Conservation (phyloP, 1,140 invertebrate species). For the Aradophagus sp. region DNA sequence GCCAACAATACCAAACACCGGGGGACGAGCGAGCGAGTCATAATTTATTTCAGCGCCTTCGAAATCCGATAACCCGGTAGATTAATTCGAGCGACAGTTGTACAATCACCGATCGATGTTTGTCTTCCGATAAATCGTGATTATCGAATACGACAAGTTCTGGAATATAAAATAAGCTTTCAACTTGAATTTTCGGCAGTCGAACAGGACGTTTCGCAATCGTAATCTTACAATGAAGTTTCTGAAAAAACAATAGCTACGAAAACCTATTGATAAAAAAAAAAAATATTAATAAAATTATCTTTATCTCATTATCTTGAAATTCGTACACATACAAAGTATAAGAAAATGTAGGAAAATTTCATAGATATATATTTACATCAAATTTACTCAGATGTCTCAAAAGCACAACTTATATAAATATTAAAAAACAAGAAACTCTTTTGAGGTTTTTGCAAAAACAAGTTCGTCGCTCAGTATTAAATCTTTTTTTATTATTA, state of each 20-base stretch:
- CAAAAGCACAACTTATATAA: no score
- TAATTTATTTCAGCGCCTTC: constrained; percentile 12
- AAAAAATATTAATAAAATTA: no score
- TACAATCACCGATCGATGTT: constrained; percentile 22
- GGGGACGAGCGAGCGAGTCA: not conserved
- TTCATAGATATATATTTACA: no score
- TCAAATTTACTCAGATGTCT: no score
- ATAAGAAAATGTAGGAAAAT: no score
- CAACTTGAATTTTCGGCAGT: constrained; percentile 7
- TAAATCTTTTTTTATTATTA: no score
- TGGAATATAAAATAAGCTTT: constrained; percentile 1
- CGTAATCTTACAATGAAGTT: constrained; percentile 19
- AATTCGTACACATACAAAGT: no score
- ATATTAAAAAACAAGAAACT: no score
- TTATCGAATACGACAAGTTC: constrained; percentile 19
- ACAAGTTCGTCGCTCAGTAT: no score
- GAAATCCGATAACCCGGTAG: constrained; percentile 10
- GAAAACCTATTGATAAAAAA: no score
- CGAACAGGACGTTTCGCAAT: constrained; percentile 8
- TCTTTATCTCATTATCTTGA: no score
- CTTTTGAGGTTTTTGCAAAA: no score
- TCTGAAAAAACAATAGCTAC: constrained; percentile 5
- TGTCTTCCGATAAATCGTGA: constrained; percentile 28
- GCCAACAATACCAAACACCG: not conserved
- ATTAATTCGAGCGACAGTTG: constrained; percentile 17